Percentiles rank a stretch among this genome's conserved stretches.
Conservation (phyloP, 2,888 invertebrate species). For the Xestia xanthographa region DNA sequence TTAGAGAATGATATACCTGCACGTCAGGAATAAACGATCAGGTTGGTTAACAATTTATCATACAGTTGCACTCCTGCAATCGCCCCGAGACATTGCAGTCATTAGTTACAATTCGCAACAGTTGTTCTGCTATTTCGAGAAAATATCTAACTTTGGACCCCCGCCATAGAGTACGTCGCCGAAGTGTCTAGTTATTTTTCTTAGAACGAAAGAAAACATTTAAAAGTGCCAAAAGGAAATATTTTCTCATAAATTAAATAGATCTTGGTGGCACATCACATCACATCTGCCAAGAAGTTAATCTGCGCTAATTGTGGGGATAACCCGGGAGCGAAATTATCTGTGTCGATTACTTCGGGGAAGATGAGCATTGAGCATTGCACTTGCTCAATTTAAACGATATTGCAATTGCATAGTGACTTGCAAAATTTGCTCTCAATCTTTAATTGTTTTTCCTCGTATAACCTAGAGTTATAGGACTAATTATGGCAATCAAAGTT, state of each 20-base stretch:
- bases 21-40: slow-evolving; percentile 77
- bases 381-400: slow-evolving; percentile 15
- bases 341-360: slow-evolving; percentile 40
- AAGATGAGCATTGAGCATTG: slow-evolving; percentile 21
- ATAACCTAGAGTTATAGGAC: not conserved
- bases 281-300: slow-evolving; percentile 63
- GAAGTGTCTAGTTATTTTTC: slow-evolving; percentile 56
- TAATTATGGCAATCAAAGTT: slow-evolving; percentile 6
- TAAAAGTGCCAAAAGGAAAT: slow-evolving; percentile 71
- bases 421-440: slow-evolving; percentile 18
- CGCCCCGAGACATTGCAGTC: slow-evolving; percentile 78
- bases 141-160: slow-evolving; percentile 74
- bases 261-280: slow-evolving; percentile 56
- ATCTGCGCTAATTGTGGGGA: slow-evolving; percentile 65
- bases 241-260: slow-evolving; percentile 60
- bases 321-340: slow-evolving; percentile 65
- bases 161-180: slow-evolving; percentile 69
- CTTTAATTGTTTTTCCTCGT: slow-evolving; percentile 4
- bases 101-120: slow-evolving; percentile 85
- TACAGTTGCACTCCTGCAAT: slow-evolving; percentile 77
- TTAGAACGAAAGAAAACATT: slow-evolving; percentile 50
- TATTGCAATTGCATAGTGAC: slow-evolving; percentile 29
- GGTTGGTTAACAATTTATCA: slow-evolving; percentile 81
- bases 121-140: slow-evolving; percentile 81
- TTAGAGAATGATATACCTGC: slow-evolving; percentile 73